These are phyloP conservation scores for Drosophila colorata DNA, from an alignment of 2,888 invertebrate species.

Conservation along the genomic window DNA sequence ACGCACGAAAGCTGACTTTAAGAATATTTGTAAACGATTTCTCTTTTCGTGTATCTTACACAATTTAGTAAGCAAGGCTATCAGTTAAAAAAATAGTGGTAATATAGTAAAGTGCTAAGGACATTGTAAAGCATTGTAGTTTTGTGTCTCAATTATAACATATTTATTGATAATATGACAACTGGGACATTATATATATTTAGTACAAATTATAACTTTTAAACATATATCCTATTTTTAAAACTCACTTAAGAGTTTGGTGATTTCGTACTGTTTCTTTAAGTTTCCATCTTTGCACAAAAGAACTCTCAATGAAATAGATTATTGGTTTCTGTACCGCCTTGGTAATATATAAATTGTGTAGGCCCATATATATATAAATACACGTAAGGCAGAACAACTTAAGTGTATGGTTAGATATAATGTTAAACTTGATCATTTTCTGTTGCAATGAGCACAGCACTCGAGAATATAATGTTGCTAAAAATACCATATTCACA, in stretches of 20 bases:
- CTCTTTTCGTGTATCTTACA: slow-evolving; percentile 15
- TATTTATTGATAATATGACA: slow-evolving; percentile 9
- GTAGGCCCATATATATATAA: neutral
- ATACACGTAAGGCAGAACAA: neutral
- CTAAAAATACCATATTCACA: neutral
- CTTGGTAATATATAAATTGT: neutral
- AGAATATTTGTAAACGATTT: slow-evolving; percentile 8
- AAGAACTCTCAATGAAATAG: neutral
- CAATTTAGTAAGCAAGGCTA: slow-evolving; percentile 30
- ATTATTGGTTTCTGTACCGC: neutral
- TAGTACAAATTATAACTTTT: slow-evolving; percentile 6
- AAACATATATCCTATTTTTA: slow-evolving; percentile 3
- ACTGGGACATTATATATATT: slow-evolving; percentile 10
- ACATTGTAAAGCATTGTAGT: slow-evolving; percentile 26
- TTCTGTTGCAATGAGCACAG: slow-evolving; percentile 1
- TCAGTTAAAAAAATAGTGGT: slow-evolving; percentile 28
- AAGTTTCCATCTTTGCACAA: neutral
- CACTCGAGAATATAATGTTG: neutral
- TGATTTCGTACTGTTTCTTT: neutral
- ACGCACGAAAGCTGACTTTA: slow-evolving; percentile 4
- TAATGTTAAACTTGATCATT: neutral
- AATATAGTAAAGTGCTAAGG: slow-evolving; percentile 33
- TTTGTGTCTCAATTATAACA: slow-evolving; percentile 20
- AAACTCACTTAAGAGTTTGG: neutral
- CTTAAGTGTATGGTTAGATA: neutral